phyloP scores from a whole-genome alignment of 2,888 invertebrate species.

The Drosophila stalkeri region DNA sequence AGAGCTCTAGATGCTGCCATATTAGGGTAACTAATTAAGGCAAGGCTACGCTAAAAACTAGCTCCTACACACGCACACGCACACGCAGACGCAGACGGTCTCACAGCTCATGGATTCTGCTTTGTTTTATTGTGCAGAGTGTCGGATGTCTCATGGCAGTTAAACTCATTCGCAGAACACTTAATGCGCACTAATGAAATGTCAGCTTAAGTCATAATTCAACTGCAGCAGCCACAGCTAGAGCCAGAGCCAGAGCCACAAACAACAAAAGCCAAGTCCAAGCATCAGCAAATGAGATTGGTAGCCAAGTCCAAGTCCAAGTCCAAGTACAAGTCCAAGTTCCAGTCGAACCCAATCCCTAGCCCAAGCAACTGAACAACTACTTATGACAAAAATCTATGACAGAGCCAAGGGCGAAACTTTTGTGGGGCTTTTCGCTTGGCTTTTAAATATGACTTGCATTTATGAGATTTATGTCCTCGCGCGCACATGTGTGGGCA shows the following conservation, averaged over 20 bases:
- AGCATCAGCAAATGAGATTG: conserved; percentile 43
- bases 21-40: conserved; percentile 68
- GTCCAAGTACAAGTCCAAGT: conserved; percentile 26
- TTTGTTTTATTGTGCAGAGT: conserved; percentile 21
- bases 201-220: conserved; percentile 84
- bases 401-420: conserved; percentile 64
- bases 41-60: conserved; percentile 43
- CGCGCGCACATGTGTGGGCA: conserved; percentile 1
- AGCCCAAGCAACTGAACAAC: conserved; percentile 36
- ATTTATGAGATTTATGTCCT: conserved; percentile 74
- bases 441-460: conserved; percentile 80
- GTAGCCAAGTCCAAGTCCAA: conserved; percentile 23
- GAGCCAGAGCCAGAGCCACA: conserved; percentile 12
- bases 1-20: conserved; percentile 37
- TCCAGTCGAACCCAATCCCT: conserved; percentile 15
- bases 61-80: not conserved
- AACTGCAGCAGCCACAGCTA: conserved; percentile 60
- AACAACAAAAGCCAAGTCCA: conserved; percentile 28
- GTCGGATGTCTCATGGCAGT: conserved; percentile 50
- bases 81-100: not conserved
- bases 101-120: not conserved
- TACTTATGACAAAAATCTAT: conserved; percentile 60
- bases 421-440: conserved; percentile 59
- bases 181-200: conserved; percentile 83
- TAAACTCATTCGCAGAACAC: conserved; percentile 78